These are phyloP conservation scores for Oscheius sp. DNA, from an alignment of 1,140 invertebrate genomes.

Conservation along the genomic window DNA sequence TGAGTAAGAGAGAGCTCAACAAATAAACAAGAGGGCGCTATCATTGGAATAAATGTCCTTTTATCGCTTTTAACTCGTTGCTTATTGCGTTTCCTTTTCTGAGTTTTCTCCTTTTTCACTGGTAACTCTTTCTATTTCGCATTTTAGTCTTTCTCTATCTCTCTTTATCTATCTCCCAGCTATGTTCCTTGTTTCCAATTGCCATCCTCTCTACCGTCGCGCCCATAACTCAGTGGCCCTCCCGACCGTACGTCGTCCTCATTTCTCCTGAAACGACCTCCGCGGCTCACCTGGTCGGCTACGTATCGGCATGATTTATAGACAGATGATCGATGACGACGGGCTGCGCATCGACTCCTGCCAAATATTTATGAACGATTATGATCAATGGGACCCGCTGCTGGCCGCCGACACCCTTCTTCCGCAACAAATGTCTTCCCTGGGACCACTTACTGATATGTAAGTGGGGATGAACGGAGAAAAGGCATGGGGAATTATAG, in stretches of 20 bases:
- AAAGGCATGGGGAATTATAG: not conserved
- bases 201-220: too few relatives aligned
- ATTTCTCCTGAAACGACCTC: not conserved
- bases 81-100: too few relatives aligned
- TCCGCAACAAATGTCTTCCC: not conserved
- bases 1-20: too few relatives aligned
- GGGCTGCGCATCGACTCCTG: not conserved
- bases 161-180: too few relatives aligned
- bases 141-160: not conserved
- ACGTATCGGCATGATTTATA: constrained; percentile 2
- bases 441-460: not conserved
- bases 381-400: too few relatives aligned
- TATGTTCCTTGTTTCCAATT: too few relatives aligned
- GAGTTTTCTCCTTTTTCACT: too few relatives aligned
- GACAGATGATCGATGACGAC: not conserved
- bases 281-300: constrained; percentile 8
- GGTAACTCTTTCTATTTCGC: not conserved
- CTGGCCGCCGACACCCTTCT: not conserved
- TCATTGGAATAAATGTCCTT: too few relatives aligned
- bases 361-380: not conserved
- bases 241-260: not conserved
- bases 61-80: too few relatives aligned
- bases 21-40: too few relatives aligned
- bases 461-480: not conserved
- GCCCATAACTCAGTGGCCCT: not conserved